Base-by-base conservation (phyloP, 53 echinoderm and acorn worm genomes). In the Echinarachnius parma region DNA sequence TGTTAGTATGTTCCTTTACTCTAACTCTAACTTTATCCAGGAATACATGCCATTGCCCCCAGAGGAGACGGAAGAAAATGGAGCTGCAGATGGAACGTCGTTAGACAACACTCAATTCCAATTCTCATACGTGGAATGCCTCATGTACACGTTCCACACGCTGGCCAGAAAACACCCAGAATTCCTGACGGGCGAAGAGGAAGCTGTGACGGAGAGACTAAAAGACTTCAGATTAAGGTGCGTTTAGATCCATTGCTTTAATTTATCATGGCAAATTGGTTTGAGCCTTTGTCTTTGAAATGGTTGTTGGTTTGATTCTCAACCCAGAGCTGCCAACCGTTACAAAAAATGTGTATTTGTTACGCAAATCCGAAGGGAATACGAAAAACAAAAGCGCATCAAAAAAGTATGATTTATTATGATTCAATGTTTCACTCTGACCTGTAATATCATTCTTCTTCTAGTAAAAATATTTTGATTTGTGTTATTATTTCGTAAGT, bases 31-130 rank as follows among this genome's bases (percentile, higher is more conserved):
- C 48, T 30, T 1, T n/a, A n/a, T 42, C 20, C 60, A 96, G 91
- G 91, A 80, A 18, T 96, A 91, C 77, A 96, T 96, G 96, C 96
- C 96, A 25, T 56, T 95, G 49, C 95, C 95, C 13, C 95, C 95
- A 33, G 75, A 82, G 11, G 90, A 84, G 28, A 61, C 42, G 15
- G 92, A 92, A 49, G 78, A 57, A 8, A 57, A 57, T 22, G 68
- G 50, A 50, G 39, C 44, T 42, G 64, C 61, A 0, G 86, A 80
- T 9, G 80, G 81, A 19, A n/a, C n/a, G n/a, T n/a, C n/a, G n/a
- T n/a, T n/a, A n/a, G 35, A 78, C 13, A 70, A 79, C 34, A 78
- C 84, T 67, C 87, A 96, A 34, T 77, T 96, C 16, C 96, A 96
- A 55, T 96, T 96, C 48, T 96, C 96, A 11, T 82, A 88, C 14